Evolutionary conservation across 2,888 invertebrate genomes (phyloP).

Genomic region (Rhingia rostrata): DNA sequence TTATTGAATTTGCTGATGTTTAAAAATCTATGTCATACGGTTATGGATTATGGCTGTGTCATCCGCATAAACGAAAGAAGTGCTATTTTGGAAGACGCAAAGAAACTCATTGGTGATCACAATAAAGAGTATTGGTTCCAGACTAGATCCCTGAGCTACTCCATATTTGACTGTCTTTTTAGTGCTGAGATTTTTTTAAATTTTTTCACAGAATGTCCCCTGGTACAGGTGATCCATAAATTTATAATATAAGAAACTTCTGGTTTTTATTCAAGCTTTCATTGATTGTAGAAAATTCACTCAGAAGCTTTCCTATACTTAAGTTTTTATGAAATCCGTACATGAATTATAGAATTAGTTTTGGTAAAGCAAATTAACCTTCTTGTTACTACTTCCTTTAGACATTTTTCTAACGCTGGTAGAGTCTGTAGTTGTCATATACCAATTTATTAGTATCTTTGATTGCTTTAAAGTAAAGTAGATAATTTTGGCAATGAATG

Average conservation of each 20-base stretch:
- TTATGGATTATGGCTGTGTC: constrained; percentile 15
- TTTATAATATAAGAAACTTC: constrained; percentile 3
- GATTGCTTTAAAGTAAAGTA: not conserved
- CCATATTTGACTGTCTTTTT: not conserved
- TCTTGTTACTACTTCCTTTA: constrained; percentile 6
- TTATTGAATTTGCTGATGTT: constrained; percentile 9
- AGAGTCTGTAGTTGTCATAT: constrained; percentile 5
- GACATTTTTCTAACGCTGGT: constrained; percentile 4
- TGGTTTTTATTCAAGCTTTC: constrained; percentile 13
- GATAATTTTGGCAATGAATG: not conserved
- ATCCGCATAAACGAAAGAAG: not conserved
- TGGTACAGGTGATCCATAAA: constrained; percentile 1
- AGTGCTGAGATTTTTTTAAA: not conserved
- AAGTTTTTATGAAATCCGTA: constrained; percentile 7
- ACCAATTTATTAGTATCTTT: not conserved
- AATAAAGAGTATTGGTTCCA: constrained; percentile 27
- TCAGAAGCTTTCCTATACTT: constrained; percentile 6
- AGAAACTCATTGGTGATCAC: constrained; percentile 7
- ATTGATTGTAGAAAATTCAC: constrained; percentile 10
- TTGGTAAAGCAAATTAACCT: not conserved
- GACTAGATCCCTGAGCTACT: constrained; percentile 19
- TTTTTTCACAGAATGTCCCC: not conserved
- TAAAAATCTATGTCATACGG: not conserved
- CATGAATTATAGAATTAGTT: constrained; percentile 1
- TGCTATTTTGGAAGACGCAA: not conserved